Conservation (phyloP, 1,140 invertebrate genomes). For the Penaeus indicus region DNA sequence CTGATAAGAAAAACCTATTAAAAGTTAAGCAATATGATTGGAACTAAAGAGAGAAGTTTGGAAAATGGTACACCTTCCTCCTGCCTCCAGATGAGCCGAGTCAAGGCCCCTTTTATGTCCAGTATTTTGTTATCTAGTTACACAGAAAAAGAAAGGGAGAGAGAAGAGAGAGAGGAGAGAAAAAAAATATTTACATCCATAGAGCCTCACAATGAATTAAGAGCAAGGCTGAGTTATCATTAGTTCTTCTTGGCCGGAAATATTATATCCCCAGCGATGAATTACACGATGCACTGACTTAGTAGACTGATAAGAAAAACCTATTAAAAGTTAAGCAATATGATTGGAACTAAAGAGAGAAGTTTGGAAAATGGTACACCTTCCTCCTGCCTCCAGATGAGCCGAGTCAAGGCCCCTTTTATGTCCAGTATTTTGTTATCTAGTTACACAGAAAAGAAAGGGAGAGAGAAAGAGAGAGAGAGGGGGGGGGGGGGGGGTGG, state of each 20-base stretch:
- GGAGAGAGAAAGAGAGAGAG: too few relatives aligned
- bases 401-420: conserved; percentile 1
- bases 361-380: conserved; percentile 59
- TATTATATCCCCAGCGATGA: conserved; percentile 60
- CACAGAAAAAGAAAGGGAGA: too few relatives aligned
- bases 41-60: conserved; percentile 55
- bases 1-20: conserved; percentile 62
- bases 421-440: too few relatives aligned
- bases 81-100: conserved; percentile 21
- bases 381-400: conserved; percentile 32
- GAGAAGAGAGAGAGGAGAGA: too few relatives aligned
- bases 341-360: conserved; percentile 56
- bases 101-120: not conserved
- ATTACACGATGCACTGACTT: conserved; percentile 63
- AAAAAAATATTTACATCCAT: too few relatives aligned
- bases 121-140: too few relatives aligned
- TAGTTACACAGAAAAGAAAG: too few relatives aligned
- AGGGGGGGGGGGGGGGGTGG: too few relatives aligned
- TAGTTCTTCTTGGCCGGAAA: conserved; percentile 55
- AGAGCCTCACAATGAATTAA: conserved; percentile 12
- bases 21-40: conserved; percentile 63
- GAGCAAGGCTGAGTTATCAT: conserved; percentile 34
- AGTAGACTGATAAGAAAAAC: conserved; percentile 62
- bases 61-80: conserved; percentile 54
- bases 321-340: conserved; percentile 64